These are phyloP conservation scores for Motacilla alba DNA, from an alignment of 2,113 vertebrate genomes.

Conservation along the genomic window DNA sequence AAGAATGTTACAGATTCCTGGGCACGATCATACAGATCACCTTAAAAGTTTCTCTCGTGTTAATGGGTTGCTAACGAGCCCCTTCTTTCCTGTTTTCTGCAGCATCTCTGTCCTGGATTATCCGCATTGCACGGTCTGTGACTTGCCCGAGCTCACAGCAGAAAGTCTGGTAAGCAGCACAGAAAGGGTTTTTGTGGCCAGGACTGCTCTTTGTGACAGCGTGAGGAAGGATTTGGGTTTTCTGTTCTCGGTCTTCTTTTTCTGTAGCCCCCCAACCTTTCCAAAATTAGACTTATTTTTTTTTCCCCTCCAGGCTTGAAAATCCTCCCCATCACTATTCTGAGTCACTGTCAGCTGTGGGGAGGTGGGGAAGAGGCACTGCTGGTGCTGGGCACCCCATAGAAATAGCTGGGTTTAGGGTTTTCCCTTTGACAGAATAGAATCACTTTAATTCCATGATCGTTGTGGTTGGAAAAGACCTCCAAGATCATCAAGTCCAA, in stretches of 20 bases:
- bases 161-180: slow-evolving; percentile 90
- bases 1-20: neutral
- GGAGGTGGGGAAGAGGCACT: neutral
- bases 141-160: slow-evolving; percentile 91
- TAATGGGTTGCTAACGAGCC: neutral
- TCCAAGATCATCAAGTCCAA: neutral
- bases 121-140: slow-evolving; percentile 86
- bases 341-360: neutral
- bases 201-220: rapidly evolving
- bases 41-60: neutral
- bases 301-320: neutral
- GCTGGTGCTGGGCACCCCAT: neutral
- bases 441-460: neutral
- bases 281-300: neutral
- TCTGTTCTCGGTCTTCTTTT: neutral
- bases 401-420: neutral
- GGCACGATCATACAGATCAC: rapidly evolving
- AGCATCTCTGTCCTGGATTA: slow-evolving; percentile 94
- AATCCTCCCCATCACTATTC: neutral
- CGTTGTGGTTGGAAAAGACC: neutral
- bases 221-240: neutral
- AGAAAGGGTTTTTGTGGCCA: neutral
- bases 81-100: neutral
- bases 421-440: neutral
- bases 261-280: neutral